Evolutionary conservation across 2,113 vertebrate genomes (phyloP).

Genomic region (Macroglossus sobrinus): DNA sequence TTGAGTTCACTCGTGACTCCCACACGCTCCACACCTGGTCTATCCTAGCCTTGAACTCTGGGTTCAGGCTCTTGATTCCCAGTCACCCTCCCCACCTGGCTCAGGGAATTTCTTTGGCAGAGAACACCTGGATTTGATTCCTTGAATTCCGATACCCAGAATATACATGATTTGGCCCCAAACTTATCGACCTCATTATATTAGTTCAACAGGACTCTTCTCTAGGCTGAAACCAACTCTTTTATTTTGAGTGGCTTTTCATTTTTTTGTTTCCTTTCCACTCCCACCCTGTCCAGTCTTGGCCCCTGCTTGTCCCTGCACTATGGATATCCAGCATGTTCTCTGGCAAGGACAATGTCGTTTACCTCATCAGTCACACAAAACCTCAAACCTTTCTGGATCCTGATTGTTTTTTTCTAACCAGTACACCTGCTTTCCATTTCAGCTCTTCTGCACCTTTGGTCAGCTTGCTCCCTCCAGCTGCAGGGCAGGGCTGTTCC

Average conservation of each 20-base stretch:
- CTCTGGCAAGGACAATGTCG: background rate
- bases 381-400: background rate
- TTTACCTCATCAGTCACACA: background rate
- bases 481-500: background rate
- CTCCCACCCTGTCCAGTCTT: background rate
- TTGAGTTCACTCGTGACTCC: background rate
- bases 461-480: background rate
- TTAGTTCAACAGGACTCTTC: background rate
- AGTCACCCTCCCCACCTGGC: background rate
- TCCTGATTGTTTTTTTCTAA: background rate
- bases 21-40: background rate
- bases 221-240: background rate
- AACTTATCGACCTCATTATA: background rate
- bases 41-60: background rate
- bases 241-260: background rate
- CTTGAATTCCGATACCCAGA: background rate
- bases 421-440: background rate
- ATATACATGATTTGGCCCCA: background rate
- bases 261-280: background rate
- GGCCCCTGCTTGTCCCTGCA: too few relatives aligned
- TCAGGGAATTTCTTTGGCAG: background rate
- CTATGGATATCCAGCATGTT: background rate
- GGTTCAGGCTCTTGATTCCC: background rate
- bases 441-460: background rate
- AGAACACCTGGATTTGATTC: background rate